Evolutionary conservation across 2,113 vertebrate genomes (phyloP).

Genomic region (Mesitornis unicolor): DNA sequence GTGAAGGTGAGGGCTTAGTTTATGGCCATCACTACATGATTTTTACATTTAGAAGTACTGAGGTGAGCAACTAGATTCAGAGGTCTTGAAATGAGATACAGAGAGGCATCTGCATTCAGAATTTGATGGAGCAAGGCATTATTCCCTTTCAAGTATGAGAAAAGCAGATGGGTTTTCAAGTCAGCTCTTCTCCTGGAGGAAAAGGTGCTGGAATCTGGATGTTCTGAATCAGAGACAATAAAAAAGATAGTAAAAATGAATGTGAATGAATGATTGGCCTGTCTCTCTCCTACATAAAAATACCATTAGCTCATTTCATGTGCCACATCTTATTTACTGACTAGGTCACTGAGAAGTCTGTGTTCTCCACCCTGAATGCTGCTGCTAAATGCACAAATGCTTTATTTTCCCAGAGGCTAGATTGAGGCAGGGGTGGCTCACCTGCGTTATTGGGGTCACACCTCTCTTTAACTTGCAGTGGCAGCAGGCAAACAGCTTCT

Average conservation of each 20-base stretch:
- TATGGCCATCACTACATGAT: not conserved
- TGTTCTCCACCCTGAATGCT: not conserved
- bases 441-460: not conserved
- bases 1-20: not conserved
- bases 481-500: not conserved
- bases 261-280: constrained; percentile 5
- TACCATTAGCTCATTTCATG: constrained; percentile 30
- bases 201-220: not conserved
- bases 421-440: not conserved
- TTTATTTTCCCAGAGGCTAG: not conserved
- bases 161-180: constrained; percentile 3
- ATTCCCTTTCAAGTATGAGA: not conserved
- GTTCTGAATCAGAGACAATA: not conserved
- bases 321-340: constrained; percentile 32
- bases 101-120: not conserved
- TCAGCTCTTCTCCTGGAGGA: not conserved
- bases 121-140: not conserved
- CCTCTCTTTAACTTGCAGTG: not conserved
- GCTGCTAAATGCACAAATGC: not conserved
- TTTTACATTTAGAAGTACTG: not conserved
- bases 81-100: not conserved
- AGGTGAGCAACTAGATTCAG: not conserved
- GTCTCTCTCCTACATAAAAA: constrained; percentile 47
- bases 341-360: not conserved
- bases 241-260: constrained; percentile 26